These are phyloP conservation scores for Neodiprion pinetum DNA, from an alignment of 1,140 invertebrate genomes.

Conservation along the genomic window DNA sequence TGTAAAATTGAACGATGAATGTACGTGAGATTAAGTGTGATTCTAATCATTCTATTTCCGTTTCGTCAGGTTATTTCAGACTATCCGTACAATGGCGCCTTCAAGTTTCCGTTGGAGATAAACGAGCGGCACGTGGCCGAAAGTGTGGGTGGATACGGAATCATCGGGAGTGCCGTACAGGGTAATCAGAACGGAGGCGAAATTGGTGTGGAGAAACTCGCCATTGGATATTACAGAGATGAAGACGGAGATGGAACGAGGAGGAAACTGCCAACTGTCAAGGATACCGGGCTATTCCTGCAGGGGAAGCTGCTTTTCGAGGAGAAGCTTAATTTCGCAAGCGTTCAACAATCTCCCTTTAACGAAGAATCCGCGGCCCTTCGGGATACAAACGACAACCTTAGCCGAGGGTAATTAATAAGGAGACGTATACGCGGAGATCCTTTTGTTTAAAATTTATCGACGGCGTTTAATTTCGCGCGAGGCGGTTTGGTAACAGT, in stretches of 20 bases:
- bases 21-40: too few relatives aligned
- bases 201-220: not conserved
- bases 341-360: not conserved
- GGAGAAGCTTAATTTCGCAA: not conserved
- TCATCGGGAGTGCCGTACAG: not conserved
- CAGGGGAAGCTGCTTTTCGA: not conserved
- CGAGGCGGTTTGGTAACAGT: not conserved
- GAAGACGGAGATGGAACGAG: not conserved
- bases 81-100: too few relatives aligned
- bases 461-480: constrained; percentile 4
- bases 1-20: too few relatives aligned
- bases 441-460: not conserved
- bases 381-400: constrained; percentile 1
- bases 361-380: not conserved
- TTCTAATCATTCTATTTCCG: too few relatives aligned
- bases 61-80: too few relatives aligned
- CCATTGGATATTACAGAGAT: not conserved
- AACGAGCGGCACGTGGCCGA: not conserved
- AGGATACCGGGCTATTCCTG: not conserved
- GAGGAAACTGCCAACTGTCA: not conserved
- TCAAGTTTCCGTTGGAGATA: too few relatives aligned
- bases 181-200: not conserved
- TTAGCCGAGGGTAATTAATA: constrained; percentile 1
- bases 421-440: not conserved
- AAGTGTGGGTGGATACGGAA: not conserved